Percentiles rank a stretch among this genome's conserved stretches.
Evolutionary conservation across 2,797 vertebrate genomes (phyloP).

Genomic region (Tauraco hartlaubi): DNA sequence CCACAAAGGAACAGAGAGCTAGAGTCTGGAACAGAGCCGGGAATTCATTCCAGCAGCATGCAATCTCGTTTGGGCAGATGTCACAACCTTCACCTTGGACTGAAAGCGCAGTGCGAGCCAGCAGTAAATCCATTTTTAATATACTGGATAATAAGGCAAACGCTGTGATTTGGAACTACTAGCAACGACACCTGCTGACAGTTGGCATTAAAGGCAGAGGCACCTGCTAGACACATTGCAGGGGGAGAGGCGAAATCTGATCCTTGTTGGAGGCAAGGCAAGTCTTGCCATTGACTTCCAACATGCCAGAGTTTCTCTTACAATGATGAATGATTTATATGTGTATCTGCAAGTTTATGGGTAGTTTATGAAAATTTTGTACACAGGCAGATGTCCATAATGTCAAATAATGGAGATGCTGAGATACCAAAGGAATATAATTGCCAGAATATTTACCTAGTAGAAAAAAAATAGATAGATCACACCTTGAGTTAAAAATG

Average conservation of each 20-base stretch:
- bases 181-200: constrained; percentile 9
- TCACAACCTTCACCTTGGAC: constrained; percentile 7
- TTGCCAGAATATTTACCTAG: not conserved
- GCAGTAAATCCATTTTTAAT: constrained; percentile 37
- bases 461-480: not conserved
- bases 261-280: not conserved
- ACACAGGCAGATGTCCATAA: not conserved
- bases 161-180: constrained; percentile 1
- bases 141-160: not conserved
- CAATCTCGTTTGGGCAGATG: constrained; percentile 9
- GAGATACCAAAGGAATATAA: not conserved
- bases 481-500: not conserved
- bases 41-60: constrained; percentile 3
- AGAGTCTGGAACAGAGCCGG: not conserved
- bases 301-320: not conserved
- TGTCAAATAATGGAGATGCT: not conserved
- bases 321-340: not conserved
- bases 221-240: not conserved
- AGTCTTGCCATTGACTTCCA: not conserved
- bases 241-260: not conserved
- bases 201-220: constrained; percentile 13
- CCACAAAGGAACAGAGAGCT: not conserved
- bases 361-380: not conserved
- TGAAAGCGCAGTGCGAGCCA: not conserved
- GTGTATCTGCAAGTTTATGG: not conserved